Evolutionary conservation across 30 jellyfish, hydroid and myxozoan genomes (phyloP), one percentile per base, ranked within the genome.

Genomic region (Kudoa iwatai): DNA sequence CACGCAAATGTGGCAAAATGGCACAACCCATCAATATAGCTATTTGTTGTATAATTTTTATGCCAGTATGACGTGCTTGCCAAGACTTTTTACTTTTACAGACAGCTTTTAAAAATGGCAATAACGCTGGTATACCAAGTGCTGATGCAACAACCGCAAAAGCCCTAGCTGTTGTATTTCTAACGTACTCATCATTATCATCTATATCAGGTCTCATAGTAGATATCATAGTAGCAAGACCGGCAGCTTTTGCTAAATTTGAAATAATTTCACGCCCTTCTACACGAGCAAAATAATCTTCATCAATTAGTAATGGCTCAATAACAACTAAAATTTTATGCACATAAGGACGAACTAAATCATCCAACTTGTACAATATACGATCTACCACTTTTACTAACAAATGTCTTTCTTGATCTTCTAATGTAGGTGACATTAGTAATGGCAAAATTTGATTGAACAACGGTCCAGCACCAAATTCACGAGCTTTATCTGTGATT

Each of bases 61-160:
- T 81, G 28, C 99, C 99, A 33, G 99, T 81, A 53, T 81, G 99
- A 20, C 99, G 68, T 33, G 99, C 99, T 38, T 81, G 99, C 99
- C 99, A 81, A 19, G 99, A 81, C 47, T 81, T 81, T 43, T 81
- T 81, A 42, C 99, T 81, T 48, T 81, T 81, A 59, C 99, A 81
- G 14, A 81, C 99, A 44, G 99, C 99, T 42, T 81, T 81, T 44
- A 81, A 58, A 58, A 81, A 81, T 10, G 99, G 99, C 56, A 81
- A 49, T 53, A 81, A 47, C 16, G 89, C 58, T 2, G 99, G 99
- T 25, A 81, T 81, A 18, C 99, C 99, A 39, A 81, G 74, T 2
- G 99, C 99, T 36, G 99, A 81, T 0, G 99, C 99, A 31, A 81
- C 99, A 15, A 81, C 99, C 15, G 99, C 89, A 41, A 81, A 81